These are phyloP conservation scores for Ferrisia virgata DNA, from an alignment of 2,888 invertebrate species.

Conservation along the genomic window DNA sequence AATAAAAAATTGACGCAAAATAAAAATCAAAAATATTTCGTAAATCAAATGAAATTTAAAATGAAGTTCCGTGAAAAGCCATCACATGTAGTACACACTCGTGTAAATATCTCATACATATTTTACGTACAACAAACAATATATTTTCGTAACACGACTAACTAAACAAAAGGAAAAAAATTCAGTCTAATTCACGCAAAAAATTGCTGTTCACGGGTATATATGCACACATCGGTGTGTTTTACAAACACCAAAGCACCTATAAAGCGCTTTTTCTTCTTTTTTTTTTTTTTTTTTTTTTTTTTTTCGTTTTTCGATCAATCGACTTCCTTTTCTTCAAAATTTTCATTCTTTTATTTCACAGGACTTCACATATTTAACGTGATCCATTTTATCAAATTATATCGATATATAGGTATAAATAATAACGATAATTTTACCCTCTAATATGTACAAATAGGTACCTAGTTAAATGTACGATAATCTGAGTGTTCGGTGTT, in stretches of 20 bases:
- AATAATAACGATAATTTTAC: neutral
- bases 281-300: neutral
- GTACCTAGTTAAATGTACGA: too few relatives aligned
- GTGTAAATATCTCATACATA: neutral
- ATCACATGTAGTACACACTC: conserved; percentile 6
- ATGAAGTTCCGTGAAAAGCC: conserved; percentile 14
- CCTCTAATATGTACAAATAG: neutral
- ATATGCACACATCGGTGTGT: neutral
- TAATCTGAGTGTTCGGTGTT: too few relatives aligned
- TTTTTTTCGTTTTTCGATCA: neutral
- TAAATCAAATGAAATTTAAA: neutral
- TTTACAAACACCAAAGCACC: neutral
- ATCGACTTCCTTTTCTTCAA: neutral
- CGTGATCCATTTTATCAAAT: neutral
- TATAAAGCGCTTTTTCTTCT: neutral
- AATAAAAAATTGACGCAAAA: conserved; percentile 30
- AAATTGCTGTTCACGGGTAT: neutral
- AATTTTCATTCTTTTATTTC: neutral
- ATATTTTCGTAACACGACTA: neutral
- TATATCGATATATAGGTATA: neutral
- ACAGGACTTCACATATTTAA: neutral
- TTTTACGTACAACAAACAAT: neutral
- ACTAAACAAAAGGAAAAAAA: neutral
- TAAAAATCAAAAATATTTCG: neutral
- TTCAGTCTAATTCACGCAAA: neutral